phyloP scores from a whole-genome alignment of 2,113 vertebrate species.

The Meles meles region DNA sequence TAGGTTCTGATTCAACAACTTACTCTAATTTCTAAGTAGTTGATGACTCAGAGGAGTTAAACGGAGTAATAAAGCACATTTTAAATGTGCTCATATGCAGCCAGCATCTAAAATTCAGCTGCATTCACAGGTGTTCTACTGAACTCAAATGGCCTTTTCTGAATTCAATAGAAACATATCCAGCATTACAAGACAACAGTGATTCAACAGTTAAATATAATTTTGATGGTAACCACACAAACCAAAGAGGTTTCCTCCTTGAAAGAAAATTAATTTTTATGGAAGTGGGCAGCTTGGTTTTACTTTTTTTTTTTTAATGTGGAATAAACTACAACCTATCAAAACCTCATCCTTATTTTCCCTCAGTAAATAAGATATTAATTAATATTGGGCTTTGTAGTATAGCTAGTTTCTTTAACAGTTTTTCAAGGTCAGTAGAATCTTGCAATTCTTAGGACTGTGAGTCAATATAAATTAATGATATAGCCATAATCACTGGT shows the following conservation, averaged over 20 bases:
- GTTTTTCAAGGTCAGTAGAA: not conserved
- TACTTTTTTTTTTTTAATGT: conserved; percentile 28
- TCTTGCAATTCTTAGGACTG: not conserved
- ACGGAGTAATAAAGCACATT: conserved; percentile 1
- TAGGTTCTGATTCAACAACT: conserved; percentile 33
- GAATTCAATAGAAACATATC: not conserved
- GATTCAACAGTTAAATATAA: not conserved
- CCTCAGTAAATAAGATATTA: conserved; percentile 1
- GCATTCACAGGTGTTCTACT: not conserved
- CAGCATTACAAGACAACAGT: not conserved
- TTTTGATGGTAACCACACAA: not conserved
- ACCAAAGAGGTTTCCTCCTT: conserved; percentile 9
- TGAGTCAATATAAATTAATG: not conserved
- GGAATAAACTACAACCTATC: not conserved
- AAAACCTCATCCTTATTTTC: not conserved
- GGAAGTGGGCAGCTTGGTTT: not conserved
- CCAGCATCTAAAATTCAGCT: not conserved
- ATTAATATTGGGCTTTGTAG: not conserved
- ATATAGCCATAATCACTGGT: not conserved
- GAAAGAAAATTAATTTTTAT: conserved; percentile 38
- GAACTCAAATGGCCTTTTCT: not conserved
- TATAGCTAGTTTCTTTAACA: not conserved
- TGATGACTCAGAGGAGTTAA: conserved; percentile 40
- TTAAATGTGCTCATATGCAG: not conserved
- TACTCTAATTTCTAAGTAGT: conserved; percentile 17